phyloP scores from a whole-genome alignment of 1,140 invertebrate genomes.

The Harlomillsia oculata region DNA sequence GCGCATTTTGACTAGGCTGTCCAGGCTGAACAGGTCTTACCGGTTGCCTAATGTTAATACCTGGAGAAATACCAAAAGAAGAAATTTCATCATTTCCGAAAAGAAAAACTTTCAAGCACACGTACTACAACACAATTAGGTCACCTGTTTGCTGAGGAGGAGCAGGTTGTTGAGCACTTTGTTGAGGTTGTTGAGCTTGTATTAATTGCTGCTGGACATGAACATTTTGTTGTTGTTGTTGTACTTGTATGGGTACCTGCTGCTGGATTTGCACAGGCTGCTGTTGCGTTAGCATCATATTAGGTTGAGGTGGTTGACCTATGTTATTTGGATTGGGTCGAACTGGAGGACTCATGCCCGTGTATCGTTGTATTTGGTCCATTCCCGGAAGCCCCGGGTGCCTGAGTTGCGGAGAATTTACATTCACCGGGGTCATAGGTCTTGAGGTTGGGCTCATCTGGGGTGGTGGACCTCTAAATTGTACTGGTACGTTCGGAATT shows the following conservation, averaged over 20 bases:
- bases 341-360: slow-evolving; percentile 21
- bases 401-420: slow-evolving; percentile 39
- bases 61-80: slow-evolving; percentile 32
- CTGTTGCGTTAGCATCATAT: slow-evolving; percentile 56
- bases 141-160: slow-evolving; percentile 34
- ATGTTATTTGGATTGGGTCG: slow-evolving; percentile 53
- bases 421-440: slow-evolving; percentile 45
- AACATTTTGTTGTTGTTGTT: slow-evolving; percentile 36
- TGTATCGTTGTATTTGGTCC: slow-evolving; percentile 33
- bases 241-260: slow-evolving; percentile 40
- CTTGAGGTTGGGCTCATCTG: slow-evolving; percentile 39
- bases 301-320: slow-evolving; percentile 61
- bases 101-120: slow-evolving; percentile 39
- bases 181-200: slow-evolving; percentile 14
- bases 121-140: slow-evolving; percentile 32
- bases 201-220: slow-evolving; percentile 1
- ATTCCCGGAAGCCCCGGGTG: slow-evolving; percentile 43
- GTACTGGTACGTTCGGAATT: slow-evolving; percentile 10
- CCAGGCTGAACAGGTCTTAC: slow-evolving; percentile 44
- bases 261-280: slow-evolving; percentile 37
- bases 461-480: slow-evolving; percentile 18
- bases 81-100: slow-evolving; percentile 35
- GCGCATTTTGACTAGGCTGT: slow-evolving; percentile 39
- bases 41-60: slow-evolving; percentile 41
- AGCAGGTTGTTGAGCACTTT: neutral